Evolutionary conservation across 1,140 invertebrate species (phyloP).

Genomic region (Brachionus plicatilis): DNA sequence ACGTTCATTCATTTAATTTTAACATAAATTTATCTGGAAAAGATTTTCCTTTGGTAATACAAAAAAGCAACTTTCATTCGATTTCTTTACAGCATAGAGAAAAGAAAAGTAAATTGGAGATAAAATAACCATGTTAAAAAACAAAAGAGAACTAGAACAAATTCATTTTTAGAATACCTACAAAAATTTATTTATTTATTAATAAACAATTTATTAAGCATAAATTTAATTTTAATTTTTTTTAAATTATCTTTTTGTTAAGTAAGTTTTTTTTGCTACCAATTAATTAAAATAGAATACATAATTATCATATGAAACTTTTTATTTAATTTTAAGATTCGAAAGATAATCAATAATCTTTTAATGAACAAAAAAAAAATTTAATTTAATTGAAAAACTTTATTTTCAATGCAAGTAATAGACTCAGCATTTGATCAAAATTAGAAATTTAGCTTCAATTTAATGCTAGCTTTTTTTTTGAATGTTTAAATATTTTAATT

Average conservation of each 20-base stretch:
- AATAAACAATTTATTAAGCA: neutral
- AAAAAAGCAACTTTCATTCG: conserved; percentile 51
- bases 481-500: too few species aligned
- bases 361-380: too few species aligned
- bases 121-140: neutral
- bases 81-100: conserved; percentile 48
- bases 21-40: conserved; percentile 54
- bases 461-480: too few species aligned
- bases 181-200: neutral
- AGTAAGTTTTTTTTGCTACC: neutral
- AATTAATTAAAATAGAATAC: neutral
- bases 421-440: too few species aligned
- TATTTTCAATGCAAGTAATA: neutral
- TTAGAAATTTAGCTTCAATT: too few species aligned
- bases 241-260: neutral
- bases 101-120: conserved; percentile 43
- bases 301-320: neutral
- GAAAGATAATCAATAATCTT: too few species aligned
- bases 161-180: neutral
- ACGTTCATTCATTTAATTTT: conserved; percentile 46
- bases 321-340: too few species aligned
- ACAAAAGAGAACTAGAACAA: neutral
- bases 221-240: neutral
- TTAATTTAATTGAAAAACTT: neutral
- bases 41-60: conserved; percentile 50